Evolutionary conservation across 2,113 vertebrate species (phyloP), one percentile per base, ranked within the genome.

Genomic region (Menidia beryllina): DNA sequence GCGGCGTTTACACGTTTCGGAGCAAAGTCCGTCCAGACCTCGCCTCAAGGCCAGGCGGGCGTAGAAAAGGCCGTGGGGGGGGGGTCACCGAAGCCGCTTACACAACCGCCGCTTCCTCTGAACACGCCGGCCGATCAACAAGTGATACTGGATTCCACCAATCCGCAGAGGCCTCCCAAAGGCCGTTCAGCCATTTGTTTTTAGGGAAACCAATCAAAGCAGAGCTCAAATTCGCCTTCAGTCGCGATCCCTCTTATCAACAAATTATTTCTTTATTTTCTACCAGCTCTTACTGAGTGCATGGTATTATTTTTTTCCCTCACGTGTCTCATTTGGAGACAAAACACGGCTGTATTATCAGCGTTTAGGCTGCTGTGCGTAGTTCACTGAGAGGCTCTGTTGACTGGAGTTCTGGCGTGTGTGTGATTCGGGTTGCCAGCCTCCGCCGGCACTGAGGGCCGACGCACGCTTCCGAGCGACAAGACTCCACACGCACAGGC

Each of bases 401-500:
- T 77, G 55, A 63, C 56, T 23, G 60, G 73, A 76, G 56, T 64
- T 63, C 43, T 26, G n/a, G 72, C 69, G 74, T 61, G 51, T n/a
- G n/a, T 39, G 56, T 38, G 62, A 54, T 66, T 85, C 52, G 3
- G 73, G 56, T 36, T 25, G 59, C 43, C 30, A 38, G 43, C 53
- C 53, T 7, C 21, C 25, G 61, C 55, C 4, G 30, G 45, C 56
- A 61, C 52, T 50, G 76, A 61, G 57, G 77, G 64, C 64, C 73
- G 57, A 83, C 83, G 82, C 83, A 72, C 72, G 58, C 79, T 80
- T 88, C 81, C 38, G 47, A 5, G 53, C 59, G 62, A 89, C 93
- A 93, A 92, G 93, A 85, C 85, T 80, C 70, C 55, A 86, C 93
- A 90, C 59, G 92, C 74, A 45, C 41, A 91, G 85, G 89, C 83